Evolutionary conservation across 2,888 invertebrate genomes (phyloP).

Genomic region (Pyrrhia umbra): DNA sequence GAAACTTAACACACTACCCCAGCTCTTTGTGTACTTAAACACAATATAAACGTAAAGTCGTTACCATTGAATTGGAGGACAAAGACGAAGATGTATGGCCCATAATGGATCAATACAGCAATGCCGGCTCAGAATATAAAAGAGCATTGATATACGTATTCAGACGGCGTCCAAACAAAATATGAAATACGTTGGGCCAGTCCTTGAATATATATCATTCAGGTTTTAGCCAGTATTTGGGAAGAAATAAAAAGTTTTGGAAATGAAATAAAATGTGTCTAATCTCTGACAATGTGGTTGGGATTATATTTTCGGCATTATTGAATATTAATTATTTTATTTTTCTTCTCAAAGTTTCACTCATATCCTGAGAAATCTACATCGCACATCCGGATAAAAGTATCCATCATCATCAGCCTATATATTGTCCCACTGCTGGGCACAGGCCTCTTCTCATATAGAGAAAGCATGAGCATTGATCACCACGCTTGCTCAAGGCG

Average conservation of each 20-base stretch:
- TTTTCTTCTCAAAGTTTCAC: too few species aligned
- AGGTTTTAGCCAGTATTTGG: constrained; percentile 5
- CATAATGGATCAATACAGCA: constrained; percentile 64
- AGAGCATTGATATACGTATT: constrained; percentile 48
- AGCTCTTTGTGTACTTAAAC: background rate
- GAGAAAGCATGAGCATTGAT: too few species aligned
- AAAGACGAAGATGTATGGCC: constrained; percentile 50
- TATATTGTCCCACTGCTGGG: too few species aligned
- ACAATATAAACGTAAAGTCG: constrained; percentile 3
- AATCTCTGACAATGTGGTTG: too few species aligned
- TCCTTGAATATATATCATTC: constrained; percentile 45
- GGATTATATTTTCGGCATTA: too few species aligned
- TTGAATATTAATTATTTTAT: too few species aligned
- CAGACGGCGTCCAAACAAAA: constrained; percentile 43
- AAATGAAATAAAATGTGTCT: background rate
- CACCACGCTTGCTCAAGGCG: too few species aligned
- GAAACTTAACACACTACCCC: background rate
- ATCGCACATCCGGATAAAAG: too few species aligned
- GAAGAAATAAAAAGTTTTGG: background rate
- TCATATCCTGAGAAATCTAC: too few species aligned
- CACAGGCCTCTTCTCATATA: too few species aligned
- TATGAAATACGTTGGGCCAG: constrained; percentile 47
- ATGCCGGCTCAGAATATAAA: constrained; percentile 63
- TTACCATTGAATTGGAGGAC: constrained; percentile 43
- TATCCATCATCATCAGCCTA: too few species aligned